Evolutionary conservation across 1,140 invertebrate genomes (phyloP), one percentile per base, ranked within the genome.

Genomic region (Leptinotarsa lineolata): DNA sequence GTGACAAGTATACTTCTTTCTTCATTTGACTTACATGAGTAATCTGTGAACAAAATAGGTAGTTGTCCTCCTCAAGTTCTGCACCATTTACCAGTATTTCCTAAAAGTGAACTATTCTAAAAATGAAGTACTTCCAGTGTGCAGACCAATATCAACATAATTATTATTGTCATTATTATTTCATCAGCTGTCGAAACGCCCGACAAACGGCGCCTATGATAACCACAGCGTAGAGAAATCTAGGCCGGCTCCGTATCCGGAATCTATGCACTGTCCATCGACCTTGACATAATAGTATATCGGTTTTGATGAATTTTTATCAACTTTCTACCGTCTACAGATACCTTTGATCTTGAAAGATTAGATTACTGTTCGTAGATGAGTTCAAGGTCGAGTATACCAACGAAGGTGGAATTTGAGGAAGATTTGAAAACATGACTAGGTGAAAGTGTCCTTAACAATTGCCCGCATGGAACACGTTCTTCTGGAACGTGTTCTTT

Each of bases 221-320:
- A 54, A 54, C 48, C 48, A 54, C 48, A 46, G 63, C 72, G 39
- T 72, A 63, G 72, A 70, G 72, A 74, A 74, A 74, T 74, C 67
- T 74, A 65, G 72, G 72, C 67, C 72, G 64, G 18, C 24, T 74
- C 60, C 72, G 68, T 45, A 74, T 74, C 72, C 72, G 67, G 72
- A 74, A 60, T 69, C 72, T 74, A 69, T 74, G 72, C 72, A 74
- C 72, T 74, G 45, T 64, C 68, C 45, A 68, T 44, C 71, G 71
- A 67, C 71, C 71, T 72, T 72, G 71, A 72, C 71, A 72, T 67
- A 54, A 72, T 65, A 54, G n/a, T 48, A 67, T 54, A 72, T 72
- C 71, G 46, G 54, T 67, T 72, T 72, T 72, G 71, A 72, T 66
- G 71, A 46, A 72, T 72, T 72, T 72, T 72, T 72, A 72, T 67